phyloP scores from a whole-genome alignment of 1,140 invertebrate species.

The Ceratina japonica region DNA sequence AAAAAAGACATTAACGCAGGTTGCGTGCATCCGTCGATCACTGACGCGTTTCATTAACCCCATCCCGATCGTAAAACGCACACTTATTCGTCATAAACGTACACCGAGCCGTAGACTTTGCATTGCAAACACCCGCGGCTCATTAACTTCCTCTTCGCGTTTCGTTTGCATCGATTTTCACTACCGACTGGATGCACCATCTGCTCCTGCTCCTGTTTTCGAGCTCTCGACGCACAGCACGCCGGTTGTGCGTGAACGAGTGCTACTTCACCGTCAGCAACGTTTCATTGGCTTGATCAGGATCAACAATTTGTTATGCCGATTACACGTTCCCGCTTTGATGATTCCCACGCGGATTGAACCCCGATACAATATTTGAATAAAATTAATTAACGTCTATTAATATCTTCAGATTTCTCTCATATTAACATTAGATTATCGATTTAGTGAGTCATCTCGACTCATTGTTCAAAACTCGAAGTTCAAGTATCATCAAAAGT shows the following conservation, averaged over 20 bases:
- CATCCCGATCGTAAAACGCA: background rate
- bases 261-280: background rate
- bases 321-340: background rate
- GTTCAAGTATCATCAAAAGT: too few relatives aligned
- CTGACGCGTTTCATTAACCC: conserved; percentile 14
- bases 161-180: conserved; percentile 35
- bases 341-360: too few relatives aligned
- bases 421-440: too few relatives aligned
- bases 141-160: conserved; percentile 23
- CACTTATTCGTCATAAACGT: background rate
- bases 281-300: conserved; percentile 4
- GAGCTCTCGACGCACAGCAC: background rate
- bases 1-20: background rate
- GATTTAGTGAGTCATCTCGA: too few relatives aligned
- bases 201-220: background rate
- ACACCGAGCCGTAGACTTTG: background rate
- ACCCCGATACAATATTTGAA: background rate
- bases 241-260: background rate
- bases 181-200: background rate
- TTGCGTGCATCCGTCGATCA: background rate
- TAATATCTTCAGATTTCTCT: too few relatives aligned
- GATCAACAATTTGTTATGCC: conserved; percentile 2
- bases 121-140: conserved; percentile 12
- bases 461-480: too few relatives aligned
- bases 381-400: too few relatives aligned